phyloP scores from a whole-genome alignment of 2,888 invertebrate genomes.

The Ophonus ardosiacus region DNA sequence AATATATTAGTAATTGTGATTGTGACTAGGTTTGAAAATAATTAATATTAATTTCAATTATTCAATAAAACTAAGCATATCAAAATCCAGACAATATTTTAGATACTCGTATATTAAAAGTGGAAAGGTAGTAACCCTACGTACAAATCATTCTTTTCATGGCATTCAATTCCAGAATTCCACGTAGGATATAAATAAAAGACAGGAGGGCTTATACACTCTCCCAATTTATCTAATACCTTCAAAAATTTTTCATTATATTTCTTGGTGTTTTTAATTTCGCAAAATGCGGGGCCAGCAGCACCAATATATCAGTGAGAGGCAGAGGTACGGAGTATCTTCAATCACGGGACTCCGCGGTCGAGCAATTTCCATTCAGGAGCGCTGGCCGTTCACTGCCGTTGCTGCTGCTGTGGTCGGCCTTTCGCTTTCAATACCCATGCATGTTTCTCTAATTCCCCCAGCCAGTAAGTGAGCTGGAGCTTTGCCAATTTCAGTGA shows the following conservation, averaged over 20 bases:
- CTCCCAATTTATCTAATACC: slow-evolving; percentile 43
- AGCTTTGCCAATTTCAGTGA: slow-evolving; percentile 7
- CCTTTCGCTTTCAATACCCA: slow-evolving; percentile 42
- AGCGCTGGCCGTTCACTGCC: not conserved
- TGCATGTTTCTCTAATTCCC: slow-evolving; percentile 50
- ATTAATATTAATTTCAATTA: too few relatives aligned
- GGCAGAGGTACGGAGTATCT: slow-evolving; percentile 34
- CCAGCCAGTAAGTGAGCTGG: slow-evolving; percentile 16
- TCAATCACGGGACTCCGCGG: slow-evolving; percentile 44
- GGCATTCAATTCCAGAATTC: slow-evolving; percentile 19
- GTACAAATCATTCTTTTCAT: slow-evolving; percentile 23
- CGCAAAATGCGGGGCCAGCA: slow-evolving; percentile 67
- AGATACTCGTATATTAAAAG: not conserved
- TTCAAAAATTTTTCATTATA: slow-evolving; percentile 47
- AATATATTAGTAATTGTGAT: too few relatives aligned
- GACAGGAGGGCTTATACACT: slow-evolving; percentile 1
- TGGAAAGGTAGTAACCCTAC: not conserved
- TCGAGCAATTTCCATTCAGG: slow-evolving; percentile 52
- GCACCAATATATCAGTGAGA: slow-evolving; percentile 56
- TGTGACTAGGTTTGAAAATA: too few relatives aligned
- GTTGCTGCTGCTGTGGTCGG: not conserved
- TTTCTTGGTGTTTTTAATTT: slow-evolving; percentile 69
- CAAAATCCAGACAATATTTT: not conserved
- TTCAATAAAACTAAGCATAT: too few relatives aligned
- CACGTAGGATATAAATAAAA: not conserved